A percentile compares a stretch with the other conserved stretches of the same genome.
These are phyloP conservation scores for Ceuthmochares aereus DNA, from an alignment of 2,113 vertebrate genomes.

Conservation along the genomic window DNA sequence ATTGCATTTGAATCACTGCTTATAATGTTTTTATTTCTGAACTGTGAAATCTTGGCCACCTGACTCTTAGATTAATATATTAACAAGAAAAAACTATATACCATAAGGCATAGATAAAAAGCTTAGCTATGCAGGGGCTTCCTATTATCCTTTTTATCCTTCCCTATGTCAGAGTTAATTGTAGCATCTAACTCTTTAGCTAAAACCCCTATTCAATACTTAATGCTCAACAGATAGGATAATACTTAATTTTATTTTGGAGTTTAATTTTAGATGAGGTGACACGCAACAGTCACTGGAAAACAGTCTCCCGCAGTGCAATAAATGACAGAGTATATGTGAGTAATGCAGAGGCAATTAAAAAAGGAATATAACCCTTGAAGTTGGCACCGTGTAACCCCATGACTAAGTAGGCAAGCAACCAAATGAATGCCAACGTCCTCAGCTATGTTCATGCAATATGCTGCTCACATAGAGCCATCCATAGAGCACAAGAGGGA, in stretches of 20 bases:
- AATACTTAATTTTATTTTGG: not conserved
- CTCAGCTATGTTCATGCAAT: not conserved
- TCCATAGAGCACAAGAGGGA: accelerated
- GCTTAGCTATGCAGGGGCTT: not conserved
- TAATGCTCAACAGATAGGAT: not conserved
- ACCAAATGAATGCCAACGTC: not conserved
- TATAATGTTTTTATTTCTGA: not conserved
- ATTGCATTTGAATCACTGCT: not conserved
- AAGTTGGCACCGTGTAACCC: not conserved
- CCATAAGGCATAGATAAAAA: not conserved
- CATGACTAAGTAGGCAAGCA: not conserved
- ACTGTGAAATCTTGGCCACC: slow-evolving; percentile 4
- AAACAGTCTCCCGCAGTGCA: not conserved
- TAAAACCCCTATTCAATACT: not conserved
- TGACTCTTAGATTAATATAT: not conserved
- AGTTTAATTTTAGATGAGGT: not conserved
- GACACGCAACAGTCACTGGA: not conserved
- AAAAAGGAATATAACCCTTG: not conserved
- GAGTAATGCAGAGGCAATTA: not conserved
- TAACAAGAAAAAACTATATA: not conserved
- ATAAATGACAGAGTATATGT: not conserved
- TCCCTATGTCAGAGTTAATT: not conserved
- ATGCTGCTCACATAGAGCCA: not conserved
- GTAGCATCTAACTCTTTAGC: not conserved
- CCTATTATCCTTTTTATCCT: slow-evolving; percentile 5